Base-by-base conservation (phyloP, 2,797 vertebrate species). In the Acanthis flammea region DNA sequence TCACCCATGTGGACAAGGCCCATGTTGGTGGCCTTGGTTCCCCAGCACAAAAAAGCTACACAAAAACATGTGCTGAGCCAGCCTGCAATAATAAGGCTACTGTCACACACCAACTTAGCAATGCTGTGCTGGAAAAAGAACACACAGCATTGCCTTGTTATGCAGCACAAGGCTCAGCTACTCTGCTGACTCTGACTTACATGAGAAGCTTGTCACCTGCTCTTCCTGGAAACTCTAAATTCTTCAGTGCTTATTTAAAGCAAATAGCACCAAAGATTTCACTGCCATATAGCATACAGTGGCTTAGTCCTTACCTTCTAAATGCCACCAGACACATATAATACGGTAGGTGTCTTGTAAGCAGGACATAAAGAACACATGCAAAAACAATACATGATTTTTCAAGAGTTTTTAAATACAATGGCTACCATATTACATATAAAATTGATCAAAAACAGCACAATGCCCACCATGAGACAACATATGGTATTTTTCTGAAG, bases 241-340 rank as follows among this genome's bases (percentile, higher is more conserved):
- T 86, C 66, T 82, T 70, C 55, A 63, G 68, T 28, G 83, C 41
- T 88, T 87, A 89, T 60, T 89, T 91, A 82, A 84, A 84, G 81
- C 71, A 80, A 91, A 85, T 1, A 93, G 35, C 63, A 86, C 48
- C 48, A 53, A 65, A 73, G 19, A 55, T 81, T 88, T 84, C 39
- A 37, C 10, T 72, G 58, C 37, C 18, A 42, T n/a, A 24, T 3
- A 61, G 35, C 17, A 71, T 3, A 57, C 8, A 62, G n/a, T 31
- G 50, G 76, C 68, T 53, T 72, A 33, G 75, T 22, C 50, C 37
- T 45, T 68, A 76, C 39, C 50, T 81, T 73, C 62, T 80, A 83
- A 83, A 89, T 48, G 53, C 24, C 74, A 89, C 28, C 19, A 45
- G 19, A 55, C 16, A 58, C 8, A 19, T 28, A 10, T 2, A 85